Percentiles rank a stretch among this genome's conserved stretches.
These are phyloP conservation scores for Drosophila kanekoi DNA, from an alignment of 2,888 invertebrate species.

Conservation along the genomic window DNA sequence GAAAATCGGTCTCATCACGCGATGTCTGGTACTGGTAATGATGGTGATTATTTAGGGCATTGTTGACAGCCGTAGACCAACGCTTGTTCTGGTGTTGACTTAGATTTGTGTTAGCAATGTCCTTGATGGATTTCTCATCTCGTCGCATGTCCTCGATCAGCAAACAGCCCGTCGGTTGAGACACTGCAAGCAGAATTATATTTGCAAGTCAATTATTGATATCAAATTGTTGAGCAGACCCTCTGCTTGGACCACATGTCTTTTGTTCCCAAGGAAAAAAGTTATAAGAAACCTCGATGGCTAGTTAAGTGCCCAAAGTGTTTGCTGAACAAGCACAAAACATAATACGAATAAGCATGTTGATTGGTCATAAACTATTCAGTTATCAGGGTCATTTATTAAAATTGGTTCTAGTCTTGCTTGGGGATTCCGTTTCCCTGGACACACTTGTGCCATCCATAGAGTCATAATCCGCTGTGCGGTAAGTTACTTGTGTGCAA, in stretches of 20 bases:
- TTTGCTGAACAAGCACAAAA: too few relatives aligned
- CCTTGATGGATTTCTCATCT: slow-evolving; percentile 91
- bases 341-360: slow-evolving; percentile 35
- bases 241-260: too few relatives aligned
- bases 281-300: too few relatives aligned
- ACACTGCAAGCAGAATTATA: slow-evolving; percentile 62
- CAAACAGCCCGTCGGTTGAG: slow-evolving; percentile 80
- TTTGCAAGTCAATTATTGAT: neutral
- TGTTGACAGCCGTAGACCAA: slow-evolving; percentile 86
- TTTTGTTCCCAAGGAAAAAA: too few relatives aligned
- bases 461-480: slow-evolving; percentile 59
- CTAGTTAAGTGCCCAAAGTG: too few relatives aligned
- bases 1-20: slow-evolving; percentile 85
- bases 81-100: slow-evolving; percentile 85
- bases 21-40: slow-evolving; percentile 75
- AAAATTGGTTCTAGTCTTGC: slow-evolving; percentile 27
- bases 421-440: slow-evolving; percentile 17
- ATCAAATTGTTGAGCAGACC: neutral
- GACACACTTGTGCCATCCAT: slow-evolving; percentile 54
- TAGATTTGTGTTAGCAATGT: slow-evolving; percentile 93
- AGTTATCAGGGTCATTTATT: slow-evolving; percentile 53
- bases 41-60: slow-evolving; percentile 81
- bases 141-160: slow-evolving; percentile 86
- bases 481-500: slow-evolving; percentile 70
- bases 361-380: slow-evolving; percentile 27